Evolutionary conservation across 2,797 vertebrate species (phyloP), one percentile per base, ranked within the genome.

Genomic region (Miichthys miiuy): DNA sequence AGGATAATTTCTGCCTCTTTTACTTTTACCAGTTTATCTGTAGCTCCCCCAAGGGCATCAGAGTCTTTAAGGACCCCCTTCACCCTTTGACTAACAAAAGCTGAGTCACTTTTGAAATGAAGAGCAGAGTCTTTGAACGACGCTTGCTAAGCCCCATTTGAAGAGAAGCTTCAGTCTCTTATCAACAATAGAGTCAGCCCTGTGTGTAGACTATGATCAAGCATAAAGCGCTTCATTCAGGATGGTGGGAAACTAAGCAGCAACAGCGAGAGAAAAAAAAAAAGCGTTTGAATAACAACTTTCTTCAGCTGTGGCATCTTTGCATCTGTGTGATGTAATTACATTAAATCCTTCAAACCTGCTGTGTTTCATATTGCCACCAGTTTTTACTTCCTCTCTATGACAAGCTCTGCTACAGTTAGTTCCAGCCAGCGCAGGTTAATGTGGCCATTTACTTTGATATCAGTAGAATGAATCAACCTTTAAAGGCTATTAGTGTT

Each of bases 401-500:
- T 60, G 65, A 64, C 67, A 57, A 79, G 84, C 85, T 81, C 76
- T 38, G 60, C 69, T 50, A 30, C 76, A 80, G 77, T 68, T 60
- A 71, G 81, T 76, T 47, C 25, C 85, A 77, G 89, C 83, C 89
- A 83, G 42, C 75, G 38, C 85, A 88, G 92, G 90, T 92, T 91
- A 93, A 93, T 88, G 82, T 77, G 76, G 83, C 81, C 89, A 77
- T 92, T 92, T 91, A 81, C 90, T 84, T 88, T 83, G 56, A 91
- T 91, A 91, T 91, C 86, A 83, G 80, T 14, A 80, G 84, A 93
- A 93, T 93, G 83, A 90, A 93, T 92, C 91, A 90, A 91, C 82
- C 85, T 91, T 91, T 89, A 86, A 84, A 87, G 79, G 88, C 92
- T 92, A 83, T 94, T 93, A 93, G 89, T 72, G 85, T 90, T 93